These are phyloP conservation scores for Lucilia sericata DNA, from an alignment of 1,140 invertebrate genomes.

Conservation along the genomic window DNA sequence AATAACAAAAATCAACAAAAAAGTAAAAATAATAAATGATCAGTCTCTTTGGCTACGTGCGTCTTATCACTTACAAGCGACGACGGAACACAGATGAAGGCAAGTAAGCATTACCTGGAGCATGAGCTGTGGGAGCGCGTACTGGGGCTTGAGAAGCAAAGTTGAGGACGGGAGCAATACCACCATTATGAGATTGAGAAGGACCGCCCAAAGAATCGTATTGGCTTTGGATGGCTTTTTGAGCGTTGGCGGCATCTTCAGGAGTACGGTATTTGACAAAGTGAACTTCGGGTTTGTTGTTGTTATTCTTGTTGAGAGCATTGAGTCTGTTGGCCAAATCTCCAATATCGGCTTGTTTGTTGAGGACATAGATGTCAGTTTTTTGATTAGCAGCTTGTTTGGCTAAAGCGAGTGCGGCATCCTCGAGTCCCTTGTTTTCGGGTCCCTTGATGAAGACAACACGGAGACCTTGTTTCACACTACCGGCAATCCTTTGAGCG, in stretches of 20 bases:
- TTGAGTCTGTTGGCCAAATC: slow-evolving; percentile 61
- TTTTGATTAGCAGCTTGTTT: slow-evolving; percentile 60
- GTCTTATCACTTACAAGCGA: background rate
- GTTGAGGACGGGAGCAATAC: slow-evolving; percentile 60
- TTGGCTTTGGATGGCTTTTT: slow-evolving; percentile 59
- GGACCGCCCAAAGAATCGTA: slow-evolving; percentile 61
- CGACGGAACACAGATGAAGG: slow-evolving; percentile 61
- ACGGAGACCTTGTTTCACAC: slow-evolving; percentile 58
- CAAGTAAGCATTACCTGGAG: slow-evolving; percentile 61
- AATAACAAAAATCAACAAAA: background rate
- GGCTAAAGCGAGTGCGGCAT: slow-evolving; percentile 58
- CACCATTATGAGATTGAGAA: slow-evolving; percentile 55
- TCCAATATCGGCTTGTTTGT: slow-evolving; percentile 60
- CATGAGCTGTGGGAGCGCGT: slow-evolving; percentile 48
- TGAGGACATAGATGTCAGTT: slow-evolving; percentile 61
- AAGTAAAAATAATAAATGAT: slow-evolving; percentile 5
- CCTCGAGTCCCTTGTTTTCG: slow-evolving; percentile 56
- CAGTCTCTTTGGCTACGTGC: background rate
- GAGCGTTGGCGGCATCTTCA: slow-evolving; percentile 61
- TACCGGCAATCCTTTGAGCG: slow-evolving; percentile 51
- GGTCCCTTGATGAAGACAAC: slow-evolving; percentile 63
- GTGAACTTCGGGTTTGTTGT: slow-evolving; percentile 60
- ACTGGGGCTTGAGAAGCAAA: slow-evolving; percentile 56
- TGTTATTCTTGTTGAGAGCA: slow-evolving; percentile 52
- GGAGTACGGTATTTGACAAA: slow-evolving; percentile 65